These are phyloP conservation scores for Tholera decimalis DNA, from an alignment of 2,888 invertebrate genomes.

Conservation along the genomic window DNA sequence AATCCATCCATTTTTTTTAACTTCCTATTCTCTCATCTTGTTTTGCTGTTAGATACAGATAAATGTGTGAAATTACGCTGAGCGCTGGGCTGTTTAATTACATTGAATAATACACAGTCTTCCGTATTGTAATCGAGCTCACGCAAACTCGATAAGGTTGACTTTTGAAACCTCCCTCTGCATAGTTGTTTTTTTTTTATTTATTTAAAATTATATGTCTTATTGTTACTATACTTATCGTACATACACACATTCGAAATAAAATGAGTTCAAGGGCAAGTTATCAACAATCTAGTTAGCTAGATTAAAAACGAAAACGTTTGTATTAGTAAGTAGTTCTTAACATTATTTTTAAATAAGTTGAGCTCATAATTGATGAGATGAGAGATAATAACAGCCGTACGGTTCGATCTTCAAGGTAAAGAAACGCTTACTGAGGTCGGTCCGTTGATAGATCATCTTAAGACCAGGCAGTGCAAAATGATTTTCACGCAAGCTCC, in stretches of 20 bases:
- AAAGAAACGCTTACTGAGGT: too few relatives aligned
- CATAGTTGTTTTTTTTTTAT: background rate
- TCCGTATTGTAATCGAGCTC: too few relatives aligned
- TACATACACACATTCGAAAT: slow-evolving; percentile 6
- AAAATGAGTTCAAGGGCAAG: slow-evolving; percentile 25
- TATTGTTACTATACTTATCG: background rate
- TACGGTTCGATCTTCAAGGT: too few relatives aligned
- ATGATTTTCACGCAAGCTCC: too few relatives aligned
- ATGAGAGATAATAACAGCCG: too few relatives aligned
- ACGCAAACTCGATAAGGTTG: background rate
- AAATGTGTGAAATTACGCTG: background rate
- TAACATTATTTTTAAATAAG: background rate
- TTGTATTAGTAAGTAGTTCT: background rate
- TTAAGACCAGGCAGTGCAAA: too few relatives aligned
- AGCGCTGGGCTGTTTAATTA: background rate
- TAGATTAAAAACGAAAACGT: slow-evolving; percentile 2
- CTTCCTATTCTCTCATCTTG: background rate
- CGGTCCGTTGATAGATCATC: too few relatives aligned
- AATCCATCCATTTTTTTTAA: too few relatives aligned
- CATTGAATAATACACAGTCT: background rate
- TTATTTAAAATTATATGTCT: background rate
- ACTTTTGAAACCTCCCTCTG: background rate
- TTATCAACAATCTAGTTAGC: background rate
- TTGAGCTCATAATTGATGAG: too few relatives aligned
- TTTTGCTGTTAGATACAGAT: background rate